Conservation (phyloP, 1,140 invertebrate species). For the Dryas iulia region DNA sequence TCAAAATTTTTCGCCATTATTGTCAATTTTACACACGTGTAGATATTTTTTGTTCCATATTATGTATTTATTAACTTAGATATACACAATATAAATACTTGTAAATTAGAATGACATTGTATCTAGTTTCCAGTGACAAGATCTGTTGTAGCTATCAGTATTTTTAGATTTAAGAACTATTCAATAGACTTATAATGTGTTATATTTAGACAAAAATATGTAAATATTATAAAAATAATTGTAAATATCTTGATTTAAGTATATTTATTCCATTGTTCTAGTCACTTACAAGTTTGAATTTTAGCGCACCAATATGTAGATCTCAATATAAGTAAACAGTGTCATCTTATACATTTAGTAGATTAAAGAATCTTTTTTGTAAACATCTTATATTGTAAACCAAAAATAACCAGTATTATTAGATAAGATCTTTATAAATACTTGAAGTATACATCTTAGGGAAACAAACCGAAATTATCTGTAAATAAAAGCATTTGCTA, state of each 20-base stretch:
- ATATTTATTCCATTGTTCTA: slow-evolving; percentile 29
- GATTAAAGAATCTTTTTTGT: not conserved
- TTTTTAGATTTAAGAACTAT: not conserved
- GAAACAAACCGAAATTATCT: not conserved
- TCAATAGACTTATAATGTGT: not conserved
- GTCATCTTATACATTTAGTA: not conserved
- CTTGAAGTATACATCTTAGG: not conserved
- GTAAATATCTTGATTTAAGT: slow-evolving; percentile 29
- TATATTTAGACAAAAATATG: slow-evolving; percentile 2
- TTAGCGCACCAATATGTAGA: slow-evolving; percentile 22
- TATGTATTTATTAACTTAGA: no score
- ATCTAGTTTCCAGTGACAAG: not conserved
- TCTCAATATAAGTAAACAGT: not conserved
- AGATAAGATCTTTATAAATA: not conserved
- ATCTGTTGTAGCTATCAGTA: not conserved
- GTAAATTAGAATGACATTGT: not conserved
- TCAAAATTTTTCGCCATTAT: no score
- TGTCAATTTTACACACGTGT: no score
- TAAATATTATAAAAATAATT: slow-evolving; percentile 20
- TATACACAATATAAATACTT: not conserved
- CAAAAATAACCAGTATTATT: slow-evolving; percentile 5
- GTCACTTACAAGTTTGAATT: slow-evolving; percentile 28
- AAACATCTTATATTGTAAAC: not conserved
- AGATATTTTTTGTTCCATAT: not conserved
- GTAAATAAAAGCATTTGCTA: slow-evolving; percentile 10